These are phyloP conservation scores for Hemichromis elongatus DNA, from an alignment of 2,113 vertebrate genomes.

Conservation along the genomic window DNA sequence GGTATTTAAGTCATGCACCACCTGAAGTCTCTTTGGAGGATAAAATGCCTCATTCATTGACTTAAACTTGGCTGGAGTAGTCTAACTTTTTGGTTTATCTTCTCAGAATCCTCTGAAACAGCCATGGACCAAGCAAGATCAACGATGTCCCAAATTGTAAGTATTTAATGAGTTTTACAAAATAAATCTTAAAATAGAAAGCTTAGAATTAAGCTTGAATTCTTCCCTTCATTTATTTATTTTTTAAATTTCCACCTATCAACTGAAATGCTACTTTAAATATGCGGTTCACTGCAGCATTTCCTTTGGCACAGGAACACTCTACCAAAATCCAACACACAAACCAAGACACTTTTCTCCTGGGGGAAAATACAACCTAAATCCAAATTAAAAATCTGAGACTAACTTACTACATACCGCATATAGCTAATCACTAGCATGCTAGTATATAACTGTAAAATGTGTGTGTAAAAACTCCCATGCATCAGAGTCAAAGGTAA, in stretches of 20 bases:
- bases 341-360: background rate
- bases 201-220: background rate
- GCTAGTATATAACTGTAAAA: background rate
- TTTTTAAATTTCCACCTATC: background rate
- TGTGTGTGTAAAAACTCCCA: too few species aligned
- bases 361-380: background rate
- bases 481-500: too few species aligned
- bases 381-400: background rate
- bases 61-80: background rate
- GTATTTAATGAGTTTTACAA: constrained; percentile 23
- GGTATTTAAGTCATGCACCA: rapidly evolving
- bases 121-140: constrained; percentile 91
- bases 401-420: background rate
- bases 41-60: background rate
- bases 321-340: background rate
- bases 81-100: background rate
- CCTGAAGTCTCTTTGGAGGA: background rate
- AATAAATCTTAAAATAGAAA: background rate
- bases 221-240: background rate
- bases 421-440: background rate
- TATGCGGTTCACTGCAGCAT: background rate
- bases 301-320: background rate
- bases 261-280: background rate
- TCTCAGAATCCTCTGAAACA: constrained; percentile 38
- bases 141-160: constrained; percentile 89